A percentile compares a stretch with the other conserved stretches of the same genome.
Evolutionary conservation across 2,888 invertebrate genomes (phyloP).

Genomic region (Pterostichus niger): DNA sequence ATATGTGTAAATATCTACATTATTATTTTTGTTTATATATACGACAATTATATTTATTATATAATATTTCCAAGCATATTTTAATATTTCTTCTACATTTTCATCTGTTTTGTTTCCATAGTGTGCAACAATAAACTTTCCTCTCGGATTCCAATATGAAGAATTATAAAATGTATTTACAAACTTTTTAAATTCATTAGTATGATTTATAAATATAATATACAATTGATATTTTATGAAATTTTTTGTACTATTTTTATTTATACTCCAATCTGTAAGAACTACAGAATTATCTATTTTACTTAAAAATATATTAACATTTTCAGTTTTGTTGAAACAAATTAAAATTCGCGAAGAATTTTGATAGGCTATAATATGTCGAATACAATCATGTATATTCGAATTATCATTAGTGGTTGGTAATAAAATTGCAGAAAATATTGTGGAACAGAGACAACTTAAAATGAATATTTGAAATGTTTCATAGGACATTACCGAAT

Average conservation of each 20-base stretch:
- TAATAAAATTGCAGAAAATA: no score
- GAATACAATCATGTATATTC: no score
- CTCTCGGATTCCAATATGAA: neutral
- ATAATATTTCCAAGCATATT: slow-evolving; percentile 5
- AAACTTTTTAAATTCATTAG: neutral
- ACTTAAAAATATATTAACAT: no score
- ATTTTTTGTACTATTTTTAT: neutral
- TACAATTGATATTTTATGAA: slow-evolving; percentile 5
- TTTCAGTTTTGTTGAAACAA: no score
- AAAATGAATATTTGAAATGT: no score
- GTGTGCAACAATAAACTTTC: neutral
- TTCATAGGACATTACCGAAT: no score
- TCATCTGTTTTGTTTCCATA: neutral
- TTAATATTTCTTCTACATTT: neutral
- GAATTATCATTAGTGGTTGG: no score
- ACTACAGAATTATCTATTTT: no score
- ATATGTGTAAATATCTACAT: slow-evolving; percentile 8
- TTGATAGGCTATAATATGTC: no score
- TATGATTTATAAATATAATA: neutral
- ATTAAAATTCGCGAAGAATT: no score
- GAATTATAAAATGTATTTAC: neutral
- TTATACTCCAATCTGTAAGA: no score
- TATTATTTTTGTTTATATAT: neutral
- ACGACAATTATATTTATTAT: neutral
- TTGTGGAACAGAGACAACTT: no score